Evolutionary conservation across 2,113 vertebrate genomes (phyloP).

Genomic region (Cynoglossus semilaevis): DNA sequence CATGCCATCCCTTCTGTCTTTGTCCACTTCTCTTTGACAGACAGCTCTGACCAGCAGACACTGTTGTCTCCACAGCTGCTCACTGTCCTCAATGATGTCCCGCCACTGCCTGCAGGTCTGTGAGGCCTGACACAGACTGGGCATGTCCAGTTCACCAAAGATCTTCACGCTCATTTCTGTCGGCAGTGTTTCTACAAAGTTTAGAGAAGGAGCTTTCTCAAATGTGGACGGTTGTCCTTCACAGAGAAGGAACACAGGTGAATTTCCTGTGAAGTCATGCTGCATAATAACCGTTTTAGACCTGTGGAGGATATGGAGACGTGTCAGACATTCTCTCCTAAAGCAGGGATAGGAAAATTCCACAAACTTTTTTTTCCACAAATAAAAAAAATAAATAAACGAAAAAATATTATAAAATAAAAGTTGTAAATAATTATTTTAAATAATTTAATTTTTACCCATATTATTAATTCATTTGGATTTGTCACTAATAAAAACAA

Average conservation of each 20-base stretch:
- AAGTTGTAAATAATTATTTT: no score
- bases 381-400: no score
- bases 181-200: slow-evolving; percentile 78
- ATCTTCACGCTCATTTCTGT: slow-evolving; percentile 80
- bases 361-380: no score
- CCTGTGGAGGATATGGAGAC: not conserved
- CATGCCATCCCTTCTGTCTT: slow-evolving; percentile 75
- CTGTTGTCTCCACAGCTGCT: slow-evolving; percentile 81
- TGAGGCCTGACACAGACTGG: slow-evolving; percentile 79
- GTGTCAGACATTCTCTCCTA: no score
- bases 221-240: slow-evolving; percentile 12
- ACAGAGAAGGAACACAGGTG: not conserved
- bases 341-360: no score
- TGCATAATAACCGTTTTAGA: slow-evolving; percentile 61
- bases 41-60: slow-evolving; percentile 74
- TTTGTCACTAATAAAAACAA: no score
- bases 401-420: no score
- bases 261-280: slow-evolving; percentile 53
- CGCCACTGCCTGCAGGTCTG: slow-evolving; percentile 82
- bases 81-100: slow-evolving; percentile 69
- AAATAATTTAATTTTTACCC: no score
- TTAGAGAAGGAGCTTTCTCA: slow-evolving; percentile 7
- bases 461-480: no score
- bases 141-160: slow-evolving; percentile 78
- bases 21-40: slow-evolving; percentile 81